Evolutionary conservation across 1,140 invertebrate genomes (phyloP).

Genomic region (Belonocnema kinseyi): DNA sequence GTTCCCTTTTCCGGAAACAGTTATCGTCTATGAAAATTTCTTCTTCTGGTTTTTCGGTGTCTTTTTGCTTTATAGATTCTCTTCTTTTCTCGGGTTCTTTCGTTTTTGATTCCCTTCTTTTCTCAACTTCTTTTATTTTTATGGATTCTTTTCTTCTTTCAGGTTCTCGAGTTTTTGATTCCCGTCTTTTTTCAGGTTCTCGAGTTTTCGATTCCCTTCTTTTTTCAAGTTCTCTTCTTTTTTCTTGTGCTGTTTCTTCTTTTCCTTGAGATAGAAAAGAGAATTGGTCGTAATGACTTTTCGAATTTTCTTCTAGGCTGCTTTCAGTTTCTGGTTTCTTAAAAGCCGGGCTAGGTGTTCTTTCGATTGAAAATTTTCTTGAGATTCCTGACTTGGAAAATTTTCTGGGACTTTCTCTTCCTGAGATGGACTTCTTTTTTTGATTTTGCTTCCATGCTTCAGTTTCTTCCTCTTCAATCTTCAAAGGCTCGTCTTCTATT

Average conservation of each 20-base stretch:
- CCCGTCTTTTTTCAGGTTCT: neutral
- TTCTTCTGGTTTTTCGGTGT: neutral
- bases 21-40: neutral
- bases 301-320: neutral
- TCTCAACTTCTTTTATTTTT: neutral
- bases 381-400: no score
- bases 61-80: neutral
- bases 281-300: neutral
- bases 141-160: neutral
- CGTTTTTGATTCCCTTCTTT: neutral
- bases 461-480: neutral
- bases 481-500: neutral
- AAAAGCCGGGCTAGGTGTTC: neutral
- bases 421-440: neutral
- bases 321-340: conserved; percentile 10
- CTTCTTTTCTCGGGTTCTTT: neutral
- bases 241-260: no score
- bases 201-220: neutral
- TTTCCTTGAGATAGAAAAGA: no score
- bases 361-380: no score
- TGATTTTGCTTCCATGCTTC: neutral
- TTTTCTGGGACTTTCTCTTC: neutral
- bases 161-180: neutral
- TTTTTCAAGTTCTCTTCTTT: neutral
- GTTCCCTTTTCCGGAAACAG: neutral